These are phyloP conservation scores for Acropternis orthonyx DNA, from an alignment of 2,797 vertebrate species.

Conservation along the genomic window DNA sequence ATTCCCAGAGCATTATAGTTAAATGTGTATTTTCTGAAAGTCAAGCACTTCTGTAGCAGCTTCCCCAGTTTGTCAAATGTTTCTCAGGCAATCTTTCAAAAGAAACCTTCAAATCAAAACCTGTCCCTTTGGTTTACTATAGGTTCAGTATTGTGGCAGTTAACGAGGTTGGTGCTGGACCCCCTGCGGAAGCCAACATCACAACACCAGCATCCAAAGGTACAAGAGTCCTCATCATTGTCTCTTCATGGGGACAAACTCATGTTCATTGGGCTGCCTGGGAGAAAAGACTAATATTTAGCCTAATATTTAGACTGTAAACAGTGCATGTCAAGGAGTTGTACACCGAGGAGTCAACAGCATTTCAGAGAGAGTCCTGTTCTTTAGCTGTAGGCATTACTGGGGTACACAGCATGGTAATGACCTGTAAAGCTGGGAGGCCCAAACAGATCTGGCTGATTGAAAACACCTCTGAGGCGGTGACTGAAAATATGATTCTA, in stretches of 20 bases:
- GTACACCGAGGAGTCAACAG: not conserved
- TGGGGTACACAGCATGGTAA: not conserved
- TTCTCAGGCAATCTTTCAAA: not conserved
- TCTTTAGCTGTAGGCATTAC: not conserved
- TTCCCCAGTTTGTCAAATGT: not conserved
- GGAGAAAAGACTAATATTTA: not conserved
- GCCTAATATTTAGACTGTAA: not conserved
- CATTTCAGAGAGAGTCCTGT: not conserved
- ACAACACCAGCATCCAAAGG: slow-evolving; percentile 70
- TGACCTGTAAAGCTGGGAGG: not conserved
- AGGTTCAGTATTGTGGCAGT: slow-evolving; percentile 79
- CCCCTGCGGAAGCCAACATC: slow-evolving; percentile 68
- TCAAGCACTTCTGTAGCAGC: not conserved
- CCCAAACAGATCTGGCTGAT: not conserved
- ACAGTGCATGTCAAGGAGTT: not conserved
- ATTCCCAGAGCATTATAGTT: not conserved
- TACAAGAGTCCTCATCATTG: not conserved
- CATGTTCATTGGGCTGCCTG: not conserved
- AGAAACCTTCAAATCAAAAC: not conserved
- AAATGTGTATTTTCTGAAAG: not conserved
- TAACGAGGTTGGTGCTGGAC: slow-evolving; percentile 76
- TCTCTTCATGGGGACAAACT: not conserved
- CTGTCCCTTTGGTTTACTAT: not conserved
- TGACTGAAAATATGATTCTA: fast-evolving
- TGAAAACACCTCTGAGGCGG: not conserved